Evolutionary conservation across 1,140 invertebrate genomes (phyloP).

Genomic region (Magallana gigas): DNA sequence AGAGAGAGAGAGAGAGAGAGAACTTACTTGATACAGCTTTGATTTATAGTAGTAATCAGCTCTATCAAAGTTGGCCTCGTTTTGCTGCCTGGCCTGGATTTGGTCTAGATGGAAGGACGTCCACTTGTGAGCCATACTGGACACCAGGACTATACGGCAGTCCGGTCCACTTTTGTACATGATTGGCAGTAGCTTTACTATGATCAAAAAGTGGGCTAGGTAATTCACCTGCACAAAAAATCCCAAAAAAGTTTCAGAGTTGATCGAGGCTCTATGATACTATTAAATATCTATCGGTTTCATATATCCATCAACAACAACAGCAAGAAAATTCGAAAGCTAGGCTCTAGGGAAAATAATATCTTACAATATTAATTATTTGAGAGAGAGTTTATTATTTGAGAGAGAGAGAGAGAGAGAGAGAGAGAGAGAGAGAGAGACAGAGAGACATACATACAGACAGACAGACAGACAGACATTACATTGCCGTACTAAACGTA

Average conservation of each 20-base stretch:
- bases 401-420: too few species aligned
- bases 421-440: too few species aligned
- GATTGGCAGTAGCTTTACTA: conserved; percentile 56
- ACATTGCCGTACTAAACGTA: too few species aligned
- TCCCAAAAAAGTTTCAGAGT: too few species aligned
- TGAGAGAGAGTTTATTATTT: too few species aligned
- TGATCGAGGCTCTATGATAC: not conserved
- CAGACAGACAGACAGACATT: too few species aligned
- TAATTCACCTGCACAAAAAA: conserved; percentile 56
- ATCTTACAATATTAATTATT: too few species aligned
- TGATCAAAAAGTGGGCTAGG: conserved; percentile 58
- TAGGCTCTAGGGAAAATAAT: too few species aligned
- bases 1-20: not conserved
- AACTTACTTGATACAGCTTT: conserved; percentile 59
- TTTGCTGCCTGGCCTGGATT: conserved; percentile 42
- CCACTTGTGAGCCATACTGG: conserved; percentile 52
- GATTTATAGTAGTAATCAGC: conserved; percentile 55
- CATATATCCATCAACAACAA: too few species aligned
- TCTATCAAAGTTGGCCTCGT: conserved; percentile 26
- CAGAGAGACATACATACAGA: too few species aligned
- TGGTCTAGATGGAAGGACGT: conserved; percentile 42
- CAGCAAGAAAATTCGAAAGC: too few species aligned
- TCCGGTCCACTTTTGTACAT: conserved; percentile 57
- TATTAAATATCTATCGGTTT: too few species aligned
- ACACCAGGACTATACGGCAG: conserved; percentile 57